These are phyloP conservation scores for Drosophila anomelani DNA, from an alignment of 2,888 invertebrate species.

Conservation along the genomic window DNA sequence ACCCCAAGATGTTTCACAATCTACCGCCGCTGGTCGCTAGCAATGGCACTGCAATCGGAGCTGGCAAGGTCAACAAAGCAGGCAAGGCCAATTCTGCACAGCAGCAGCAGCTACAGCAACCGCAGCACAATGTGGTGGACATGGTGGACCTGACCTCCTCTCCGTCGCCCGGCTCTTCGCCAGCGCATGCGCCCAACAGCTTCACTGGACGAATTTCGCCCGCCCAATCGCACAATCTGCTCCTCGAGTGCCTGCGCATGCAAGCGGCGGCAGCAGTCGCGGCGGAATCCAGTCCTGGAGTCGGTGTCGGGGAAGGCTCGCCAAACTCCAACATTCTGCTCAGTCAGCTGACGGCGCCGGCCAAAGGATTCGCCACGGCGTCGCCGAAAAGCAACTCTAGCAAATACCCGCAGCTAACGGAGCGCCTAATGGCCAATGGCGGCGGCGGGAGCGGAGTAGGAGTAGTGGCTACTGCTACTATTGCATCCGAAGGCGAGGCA, in stretches of 20 bases:
- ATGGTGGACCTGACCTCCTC: conserved; percentile 83
- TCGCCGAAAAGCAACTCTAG: conserved; percentile 41
- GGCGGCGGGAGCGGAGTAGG: neutral
- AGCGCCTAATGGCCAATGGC: conserved; percentile 76
- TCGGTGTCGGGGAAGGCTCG: conserved; percentile 20
- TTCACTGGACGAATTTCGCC: conserved; percentile 32
- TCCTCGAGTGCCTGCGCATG: conserved; percentile 52
- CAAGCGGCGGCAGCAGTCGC: conserved; percentile 15
- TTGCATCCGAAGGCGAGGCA: neutral
- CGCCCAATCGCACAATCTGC: conserved; percentile 31
- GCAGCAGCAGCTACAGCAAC: conserved; percentile 1
- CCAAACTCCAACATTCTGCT: conserved; percentile 68
- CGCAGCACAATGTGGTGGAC: conserved; percentile 73
- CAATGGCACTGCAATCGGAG: conserved; percentile 52
- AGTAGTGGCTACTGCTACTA: neutral
- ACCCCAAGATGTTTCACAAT: conserved; percentile 83
- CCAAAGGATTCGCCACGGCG: conserved; percentile 57
- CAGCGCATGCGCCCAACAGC: conserved; percentile 58
- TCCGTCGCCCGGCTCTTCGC: conserved; percentile 82
- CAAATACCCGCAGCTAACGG: conserved; percentile 81
- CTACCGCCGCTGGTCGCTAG: conserved; percentile 57
- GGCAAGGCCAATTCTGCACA: conserved; percentile 12
- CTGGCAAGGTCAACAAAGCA: conserved; percentile 18
- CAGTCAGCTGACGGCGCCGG: conserved; percentile 70
- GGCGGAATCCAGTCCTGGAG: conserved; percentile 12